Evolutionary conservation across 2,797 vertebrate species (phyloP).

Genomic region (Falco cherrug): DNA sequence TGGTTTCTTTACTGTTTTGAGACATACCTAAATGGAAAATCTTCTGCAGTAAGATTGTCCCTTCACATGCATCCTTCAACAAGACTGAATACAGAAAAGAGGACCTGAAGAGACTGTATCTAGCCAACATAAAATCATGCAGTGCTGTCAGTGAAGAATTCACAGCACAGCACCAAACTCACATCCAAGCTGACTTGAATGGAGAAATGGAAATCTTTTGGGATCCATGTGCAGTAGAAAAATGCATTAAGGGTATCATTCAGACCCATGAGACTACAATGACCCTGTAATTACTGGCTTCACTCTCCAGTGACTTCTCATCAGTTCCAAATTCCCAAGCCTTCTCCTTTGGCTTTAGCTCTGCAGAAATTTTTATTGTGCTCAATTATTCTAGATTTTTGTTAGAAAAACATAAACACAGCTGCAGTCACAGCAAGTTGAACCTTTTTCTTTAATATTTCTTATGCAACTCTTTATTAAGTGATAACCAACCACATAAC

Average conservation of each 20-base stretch:
- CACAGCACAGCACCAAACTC: not conserved
- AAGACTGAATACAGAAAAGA: not conserved
- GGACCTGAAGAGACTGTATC: not conserved
- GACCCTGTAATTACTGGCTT: slow-evolving; percentile 51
- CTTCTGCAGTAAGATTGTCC: not conserved
- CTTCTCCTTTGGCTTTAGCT: not conserved
- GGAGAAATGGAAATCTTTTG: slow-evolving; percentile 19
- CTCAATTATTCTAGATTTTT: not conserved
- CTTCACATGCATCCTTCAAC: not conserved
- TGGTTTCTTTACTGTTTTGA: slow-evolving; percentile 15
- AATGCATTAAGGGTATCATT: slow-evolving; percentile 35
- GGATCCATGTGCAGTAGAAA: not conserved
- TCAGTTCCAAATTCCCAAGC: slow-evolving; percentile 16
- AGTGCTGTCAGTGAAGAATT: not conserved
- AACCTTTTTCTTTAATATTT: not conserved
- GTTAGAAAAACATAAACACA: slow-evolving; percentile 1
- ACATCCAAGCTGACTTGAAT: not conserved
- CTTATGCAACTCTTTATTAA: not conserved
- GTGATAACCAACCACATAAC: not conserved
- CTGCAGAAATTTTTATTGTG: not conserved
- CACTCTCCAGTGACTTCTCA: slow-evolving; percentile 61
- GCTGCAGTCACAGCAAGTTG: not conserved
- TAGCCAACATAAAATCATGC: not conserved
- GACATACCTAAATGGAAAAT: not conserved
- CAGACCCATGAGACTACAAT: slow-evolving; percentile 20